Evolutionary conservation across 2,113 vertebrate genomes (phyloP), one percentile per base, ranked within the genome.

Genomic region (Aphyosemion australe): DNA sequence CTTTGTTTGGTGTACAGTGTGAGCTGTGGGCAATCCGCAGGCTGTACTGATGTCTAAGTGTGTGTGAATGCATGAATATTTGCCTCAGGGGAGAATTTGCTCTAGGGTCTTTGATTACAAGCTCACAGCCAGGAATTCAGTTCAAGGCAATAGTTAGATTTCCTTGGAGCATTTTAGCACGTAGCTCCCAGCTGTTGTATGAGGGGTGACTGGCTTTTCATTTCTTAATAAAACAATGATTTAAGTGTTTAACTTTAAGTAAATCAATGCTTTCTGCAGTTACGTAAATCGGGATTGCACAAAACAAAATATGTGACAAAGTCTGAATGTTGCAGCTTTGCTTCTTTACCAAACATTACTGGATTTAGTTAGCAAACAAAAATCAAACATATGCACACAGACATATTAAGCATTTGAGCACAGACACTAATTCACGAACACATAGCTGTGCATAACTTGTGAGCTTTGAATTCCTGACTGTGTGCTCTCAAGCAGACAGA

Each of bases 101-200:
- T 84, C 57, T 32, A 12, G 61, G 66, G 69, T 80, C 73, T 85
- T 72, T 85, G 65, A 85, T 88, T 84, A 78, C 77, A 64, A 60
- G 62, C 78, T 67, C 72, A 70, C 58, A 72, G 62, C 72, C 61
- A 48, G 52, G 70, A 65, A 74, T 80, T 78, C 72, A 69, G 69
- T 84, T 79, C 82, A 56, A 60, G 75, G 81, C 72, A 69, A 75
- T 70, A 85, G 77, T 69, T 62, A 61, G 46, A 74, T 69, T 81
- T 54, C 74, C 82, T 79, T 75, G 78, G 47, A 84, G 77, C 61
- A 76, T 65, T 75, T 62, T 51, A 64, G 59, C 55, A 32, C 61
- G 45, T 68, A 50, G 74, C 76, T 72, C 73, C 53, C 47, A 55
- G 59, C 82, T 82, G 78, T 64, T 74, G 56, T 42, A 76, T 70